Evolutionary conservation across 2,113 vertebrate species (phyloP).

Genomic region (Mobula birostris): DNA sequence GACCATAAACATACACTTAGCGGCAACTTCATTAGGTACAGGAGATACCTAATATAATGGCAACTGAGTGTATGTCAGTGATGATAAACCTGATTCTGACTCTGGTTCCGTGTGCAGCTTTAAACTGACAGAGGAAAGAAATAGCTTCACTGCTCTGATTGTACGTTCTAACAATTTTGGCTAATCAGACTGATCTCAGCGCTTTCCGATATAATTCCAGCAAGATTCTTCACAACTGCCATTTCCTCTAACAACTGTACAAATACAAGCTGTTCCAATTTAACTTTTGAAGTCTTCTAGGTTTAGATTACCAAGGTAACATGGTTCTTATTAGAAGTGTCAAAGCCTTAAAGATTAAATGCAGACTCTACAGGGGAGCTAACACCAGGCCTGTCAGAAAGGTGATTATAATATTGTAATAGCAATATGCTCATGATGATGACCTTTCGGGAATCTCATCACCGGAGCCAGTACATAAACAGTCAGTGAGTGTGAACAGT

Average conservation of each 20-base stretch:
- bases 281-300: not conserved
- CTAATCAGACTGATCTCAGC: not conserved
- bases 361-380: not conserved
- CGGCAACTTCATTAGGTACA: too few species aligned
- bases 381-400: not conserved
- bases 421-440: not conserved
- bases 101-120: not conserved
- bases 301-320: not conserved
- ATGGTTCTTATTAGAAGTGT: constrained; percentile 20
- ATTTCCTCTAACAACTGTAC: not conserved
- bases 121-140: not conserved
- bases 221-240: not conserved
- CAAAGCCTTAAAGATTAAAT: not conserved
- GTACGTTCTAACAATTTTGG: not conserved
- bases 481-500: not conserved
- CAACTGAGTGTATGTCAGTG: too few species aligned
- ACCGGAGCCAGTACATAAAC: not conserved
- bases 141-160: not conserved
- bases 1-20: too few species aligned
- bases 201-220: not conserved
- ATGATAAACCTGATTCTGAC: too few species aligned
- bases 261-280: not conserved
- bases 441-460: constrained; percentile 13
- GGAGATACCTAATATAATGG: too few species aligned
- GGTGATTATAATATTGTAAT: constrained; percentile 25